Evolutionary conservation across 2,888 invertebrate species (phyloP), one percentile per base, ranked within the genome.

Genomic region (Orthosia cruda): DNA sequence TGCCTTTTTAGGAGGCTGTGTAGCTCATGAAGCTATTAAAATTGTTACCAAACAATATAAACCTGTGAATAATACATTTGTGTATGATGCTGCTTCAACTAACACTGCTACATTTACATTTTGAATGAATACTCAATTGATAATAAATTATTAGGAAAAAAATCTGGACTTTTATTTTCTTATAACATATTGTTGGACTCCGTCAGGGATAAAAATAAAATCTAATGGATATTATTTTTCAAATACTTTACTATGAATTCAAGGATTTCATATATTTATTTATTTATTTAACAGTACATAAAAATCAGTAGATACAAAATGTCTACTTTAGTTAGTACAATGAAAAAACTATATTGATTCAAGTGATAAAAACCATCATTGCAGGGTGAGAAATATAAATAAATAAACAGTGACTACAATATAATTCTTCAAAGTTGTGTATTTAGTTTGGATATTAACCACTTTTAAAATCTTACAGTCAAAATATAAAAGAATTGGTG

Each of bases 21-120:
- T 98, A 45, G 99, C 99, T 12, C 99, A 99, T 91, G 99, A 99
- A 97, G 98, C 98, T 7, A 99, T 99, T 83, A 99, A 99, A 97
- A 97, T 99, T 74, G 97, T 99, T 71, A 99, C 99, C 4, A 98
- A 98, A 90, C 99, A 99, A 96, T 99, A 99, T 95, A 98, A 99
- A 90, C 99, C 99, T 54, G 97, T 99, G 73, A 98, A 99, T 94
- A 99, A 99, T 95, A 99, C 99, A 0, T 98, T 99, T 93, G 98
- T 99, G 87, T 99, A 99, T 95, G 99, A 99, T 97, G 99, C 98
- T 66, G 98, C 99, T 87, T 98, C 98, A 77, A 98, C 99, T 70
- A 98, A 98, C 86, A 98, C 99, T 70, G 97, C 97, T 62, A 98
- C 98, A 64, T 98, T 98, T 94, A 97, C 97, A 90, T 97, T 99